Evolutionary conservation across 2,797 vertebrate species (phyloP), one percentile per base, ranked within the genome.

Genomic region (Sebastes matsubarae): DNA sequence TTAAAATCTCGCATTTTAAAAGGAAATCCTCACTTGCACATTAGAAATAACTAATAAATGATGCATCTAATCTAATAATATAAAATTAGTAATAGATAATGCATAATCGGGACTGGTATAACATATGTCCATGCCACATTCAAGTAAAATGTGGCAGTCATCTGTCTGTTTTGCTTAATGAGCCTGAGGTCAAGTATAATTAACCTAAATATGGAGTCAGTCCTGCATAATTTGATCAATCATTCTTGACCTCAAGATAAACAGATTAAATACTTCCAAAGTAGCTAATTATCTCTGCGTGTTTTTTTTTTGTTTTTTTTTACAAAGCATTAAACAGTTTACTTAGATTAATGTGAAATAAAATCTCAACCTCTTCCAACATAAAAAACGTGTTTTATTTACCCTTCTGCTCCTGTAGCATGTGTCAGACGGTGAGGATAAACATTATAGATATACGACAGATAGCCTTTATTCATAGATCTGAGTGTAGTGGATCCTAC

Each of bases 161-260:
- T 81, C 57, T 61, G 38, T 82, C 75, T 77, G 71, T 83, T 83
- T 81, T 69, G 58, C 25, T 80, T 83, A 75, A 77, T 87, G 68
- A 27, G 73, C 84, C 69, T 71, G 12, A 24, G 78, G 86, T 84
- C 64, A 76, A 72, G 13, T 72, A 27, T 52, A 68, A 84, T 79
- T 83, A 74, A 85, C 79, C 86, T 68, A 74, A 86, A 89, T 79
- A 67, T 79, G 69, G 32, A 88, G 55, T 71, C 57, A 66, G n/a
- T 57, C 46, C 60, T 63, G 12, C 34, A 9, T 36, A 13, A 10
- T 30, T 46, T 18, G 24, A 30, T 81, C 74, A 74, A 36, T 89
- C 68, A 72, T 52, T 73, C 29, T 59, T 79, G 63, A 83, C 64
- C 72, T 75, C 50, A 57, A 58, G 67, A 88, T 80, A 80, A 75